Base-by-base conservation (phyloP, 1,140 invertebrate genomes). In the Cyclargus thomasi region DNA sequence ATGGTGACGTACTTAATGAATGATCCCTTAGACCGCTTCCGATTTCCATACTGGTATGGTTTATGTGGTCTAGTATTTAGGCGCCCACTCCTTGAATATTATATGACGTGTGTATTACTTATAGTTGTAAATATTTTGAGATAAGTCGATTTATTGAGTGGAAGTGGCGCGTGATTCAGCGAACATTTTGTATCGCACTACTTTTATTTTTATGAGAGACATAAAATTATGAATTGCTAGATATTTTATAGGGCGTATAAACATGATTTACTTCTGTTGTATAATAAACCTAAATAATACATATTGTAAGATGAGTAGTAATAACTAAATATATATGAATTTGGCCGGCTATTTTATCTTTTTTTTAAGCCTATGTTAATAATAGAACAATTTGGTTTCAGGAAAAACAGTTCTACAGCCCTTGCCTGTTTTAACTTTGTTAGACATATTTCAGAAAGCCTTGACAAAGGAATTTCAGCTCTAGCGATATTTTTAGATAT, bases 51-150 rank as follows among this genome's bases (percentile, higher is more conserved):
- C 82, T 75, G 73, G 83, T 79, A 82, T 76, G 23, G 70, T 89
- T 87, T 89, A 86, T 82, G 83, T 81, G 82, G 76, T 72, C 80
- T 81, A 78, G 78, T 86, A 83, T 88, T 87, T 85, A 88, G 80
- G 87, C 85, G 80, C 85, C 85, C 85, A 88, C 87, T 83, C 85
- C 76, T 80, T 85, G 79, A 82, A 88, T 87, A 86, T 88, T 87
- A 86, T 88, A 87, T 90, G 80, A 85, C 82, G 73, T 77, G 75
- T 78, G 78, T 78, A 86, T 83, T 86, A 86, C 81, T 83, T 81
- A 82, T 81, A 35, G 65, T 21, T 67, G 65, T 53, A 66, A 66
- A 66, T 66, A 66, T 66, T 57, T 59, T 59, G n/a, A 66, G 65
- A 66, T 66, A 57, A 36, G 18, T 22, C 59, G 65, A 35, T 35